A percentile compares a stretch with the other conserved stretches of the same genome.
Evolutionary conservation across 2,113 vertebrate genomes (phyloP).

Genomic region (Theristicus caerulescens): DNA sequence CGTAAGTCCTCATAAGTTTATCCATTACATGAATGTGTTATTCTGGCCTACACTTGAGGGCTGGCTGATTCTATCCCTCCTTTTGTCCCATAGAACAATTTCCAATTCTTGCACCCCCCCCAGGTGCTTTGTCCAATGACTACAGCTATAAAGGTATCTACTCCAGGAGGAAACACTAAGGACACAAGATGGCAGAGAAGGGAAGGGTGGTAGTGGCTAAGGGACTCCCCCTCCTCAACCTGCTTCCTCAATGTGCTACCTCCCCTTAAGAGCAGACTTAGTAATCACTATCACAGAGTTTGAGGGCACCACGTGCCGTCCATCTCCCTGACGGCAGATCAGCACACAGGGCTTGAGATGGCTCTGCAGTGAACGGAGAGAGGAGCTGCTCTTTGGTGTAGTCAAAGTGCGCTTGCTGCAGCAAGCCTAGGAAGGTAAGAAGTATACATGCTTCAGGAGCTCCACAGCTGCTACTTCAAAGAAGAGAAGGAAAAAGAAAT

Average conservation of each 20-base stretch:
- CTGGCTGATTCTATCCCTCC: background rate
- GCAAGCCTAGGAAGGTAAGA: background rate
- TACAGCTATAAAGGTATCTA: background rate
- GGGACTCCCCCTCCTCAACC: background rate
- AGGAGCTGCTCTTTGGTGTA: background rate
- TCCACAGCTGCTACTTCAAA: background rate
- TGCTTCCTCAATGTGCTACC: background rate
- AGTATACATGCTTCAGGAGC: background rate
- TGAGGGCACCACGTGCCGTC: fast-evolving
- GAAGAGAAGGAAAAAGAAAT: background rate
- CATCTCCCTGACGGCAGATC: background rate
- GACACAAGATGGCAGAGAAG: background rate
- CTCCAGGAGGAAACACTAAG: background rate
- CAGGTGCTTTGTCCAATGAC: background rate
- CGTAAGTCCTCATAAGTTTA: background rate
- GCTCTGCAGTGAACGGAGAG: background rate
- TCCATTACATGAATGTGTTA: background rate
- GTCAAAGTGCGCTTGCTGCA: background rate
- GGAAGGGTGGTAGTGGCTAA: background rate
- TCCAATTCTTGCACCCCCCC: background rate
- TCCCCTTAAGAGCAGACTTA: background rate
- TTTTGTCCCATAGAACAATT: background rate
- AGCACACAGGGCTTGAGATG: background rate
- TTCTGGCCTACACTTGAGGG: background rate
- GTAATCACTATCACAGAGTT: background rate